phyloP scores from a whole-genome alignment of 2,113 vertebrate genomes.

The Vanacampus margaritifer region DNA sequence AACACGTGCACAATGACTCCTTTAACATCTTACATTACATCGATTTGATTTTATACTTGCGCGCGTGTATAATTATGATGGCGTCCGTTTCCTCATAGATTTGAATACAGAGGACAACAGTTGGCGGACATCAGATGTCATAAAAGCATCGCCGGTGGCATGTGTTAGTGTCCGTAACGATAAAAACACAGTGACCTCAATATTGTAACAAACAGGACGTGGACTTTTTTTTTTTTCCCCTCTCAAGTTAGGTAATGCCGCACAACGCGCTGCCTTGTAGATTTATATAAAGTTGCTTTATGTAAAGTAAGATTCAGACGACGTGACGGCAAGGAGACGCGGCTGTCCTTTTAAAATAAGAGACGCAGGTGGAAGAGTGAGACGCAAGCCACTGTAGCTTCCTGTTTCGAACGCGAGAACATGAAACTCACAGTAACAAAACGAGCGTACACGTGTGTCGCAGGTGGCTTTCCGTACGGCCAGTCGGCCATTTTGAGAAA shows the following conservation, averaged over 20 bases:
- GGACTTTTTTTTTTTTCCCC: constrained; percentile 12
- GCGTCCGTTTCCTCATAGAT: too few relatives aligned
- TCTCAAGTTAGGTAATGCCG: neutral
- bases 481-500: constrained; percentile 4
- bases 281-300: constrained; percentile 17
- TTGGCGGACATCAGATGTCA: neutral
- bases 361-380: constrained; percentile 35
- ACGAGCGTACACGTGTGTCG: neutral
- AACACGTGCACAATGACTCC: too few relatives aligned
- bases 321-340: neutral
- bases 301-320: neutral
- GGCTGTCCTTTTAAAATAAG: constrained; percentile 36
- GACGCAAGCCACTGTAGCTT: constrained; percentile 58
- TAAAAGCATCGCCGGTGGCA: constrained; percentile 6
- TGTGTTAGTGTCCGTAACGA: constrained; percentile 20
- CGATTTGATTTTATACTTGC: too few relatives aligned
- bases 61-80: too few relatives aligned
- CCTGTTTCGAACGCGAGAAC: constrained; percentile 54
- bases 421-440: neutral
- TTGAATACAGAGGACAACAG: neutral
- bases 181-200: constrained; percentile 34
- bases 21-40: too few relatives aligned
- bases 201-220: constrained; percentile 39
- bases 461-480: neutral
- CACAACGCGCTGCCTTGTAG: neutral